These are phyloP conservation scores for Lophotis ruficrista DNA, from an alignment of 2,113 vertebrate genomes.

Conservation along the genomic window DNA sequence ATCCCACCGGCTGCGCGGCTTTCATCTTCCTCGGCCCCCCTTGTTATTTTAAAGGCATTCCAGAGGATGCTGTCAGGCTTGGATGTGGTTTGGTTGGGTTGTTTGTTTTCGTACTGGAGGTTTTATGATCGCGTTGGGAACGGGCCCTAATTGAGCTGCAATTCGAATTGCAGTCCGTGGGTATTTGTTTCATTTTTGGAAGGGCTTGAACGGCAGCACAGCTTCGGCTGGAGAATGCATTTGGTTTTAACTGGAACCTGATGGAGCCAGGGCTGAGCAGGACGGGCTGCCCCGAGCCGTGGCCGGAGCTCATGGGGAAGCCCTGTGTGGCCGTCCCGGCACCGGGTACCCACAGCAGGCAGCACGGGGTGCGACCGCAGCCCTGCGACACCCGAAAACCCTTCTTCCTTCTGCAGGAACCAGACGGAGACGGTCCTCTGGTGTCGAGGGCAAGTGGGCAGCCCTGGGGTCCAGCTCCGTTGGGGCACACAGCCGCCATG, in stretches of 20 bases:
- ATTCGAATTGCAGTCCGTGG: constrained; percentile 57
- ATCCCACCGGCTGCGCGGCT: not conserved
- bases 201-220: constrained; percentile 17
- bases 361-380: not conserved
- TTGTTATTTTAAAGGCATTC: constrained; percentile 67
- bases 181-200: constrained; percentile 69
- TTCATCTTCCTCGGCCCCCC: constrained; percentile 35
- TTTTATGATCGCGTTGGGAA: constrained; percentile 68
- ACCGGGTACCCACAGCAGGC: not conserved
- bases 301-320: not conserved
- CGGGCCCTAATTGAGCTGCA: constrained; percentile 68
- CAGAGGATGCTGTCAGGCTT: constrained; percentile 62
- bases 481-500: not conserved
- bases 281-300: not conserved
- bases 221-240: constrained; percentile 32
- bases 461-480: not conserved
- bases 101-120: constrained; percentile 68
- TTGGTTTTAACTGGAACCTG: constrained; percentile 60
- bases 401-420: not conserved
- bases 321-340: not conserved
- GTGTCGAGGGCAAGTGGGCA: not conserved
- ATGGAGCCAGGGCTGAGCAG: constrained; percentile 27
- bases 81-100: constrained; percentile 67
- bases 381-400: not conserved
- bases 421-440: not conserved